Conservation (phyloP, 1,140 invertebrate species). For the Ostrea denselamellosa region DNA sequence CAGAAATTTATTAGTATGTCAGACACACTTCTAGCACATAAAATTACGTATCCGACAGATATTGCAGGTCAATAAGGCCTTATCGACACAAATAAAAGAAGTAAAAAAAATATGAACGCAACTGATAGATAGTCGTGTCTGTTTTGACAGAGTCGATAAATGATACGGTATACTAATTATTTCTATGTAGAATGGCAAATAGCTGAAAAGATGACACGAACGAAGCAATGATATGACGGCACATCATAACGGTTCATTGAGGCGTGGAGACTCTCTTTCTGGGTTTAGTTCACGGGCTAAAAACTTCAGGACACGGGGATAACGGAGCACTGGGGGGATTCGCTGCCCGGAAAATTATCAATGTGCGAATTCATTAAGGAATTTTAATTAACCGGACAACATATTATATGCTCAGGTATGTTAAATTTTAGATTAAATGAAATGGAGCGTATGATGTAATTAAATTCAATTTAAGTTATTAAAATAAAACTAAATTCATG, state of each 20-base stretch:
- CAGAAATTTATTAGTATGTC: neutral
- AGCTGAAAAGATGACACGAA: constrained; percentile 24
- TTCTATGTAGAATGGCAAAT: constrained; percentile 35
- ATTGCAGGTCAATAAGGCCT: neutral
- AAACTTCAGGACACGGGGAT: neutral
- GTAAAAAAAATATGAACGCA: neutral
- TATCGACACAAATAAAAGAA: neutral
- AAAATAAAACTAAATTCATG: too few species aligned
- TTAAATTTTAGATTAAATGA: neutral
- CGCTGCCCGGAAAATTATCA: neutral
- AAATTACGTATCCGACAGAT: neutral
- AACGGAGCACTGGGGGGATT: neutral
- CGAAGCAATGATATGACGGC: neutral
- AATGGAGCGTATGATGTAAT: too few species aligned
- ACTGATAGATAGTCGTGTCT: constrained; percentile 1
- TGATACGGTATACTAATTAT: constrained; percentile 35
- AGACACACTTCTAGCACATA: neutral
- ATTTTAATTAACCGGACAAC: neutral
- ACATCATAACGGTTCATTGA: constrained; percentile 20
- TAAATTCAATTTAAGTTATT: too few species aligned
- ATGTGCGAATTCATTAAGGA: neutral
- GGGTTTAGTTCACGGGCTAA: neutral
- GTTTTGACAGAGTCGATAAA: constrained; percentile 21
- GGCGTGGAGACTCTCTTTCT: neutral
- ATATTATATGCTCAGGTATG: neutral